Evolutionary conservation across 2,888 invertebrate species (phyloP), one percentile per base, ranked within the genome.

Genomic region (Entomobrya multifasciata): DNA sequence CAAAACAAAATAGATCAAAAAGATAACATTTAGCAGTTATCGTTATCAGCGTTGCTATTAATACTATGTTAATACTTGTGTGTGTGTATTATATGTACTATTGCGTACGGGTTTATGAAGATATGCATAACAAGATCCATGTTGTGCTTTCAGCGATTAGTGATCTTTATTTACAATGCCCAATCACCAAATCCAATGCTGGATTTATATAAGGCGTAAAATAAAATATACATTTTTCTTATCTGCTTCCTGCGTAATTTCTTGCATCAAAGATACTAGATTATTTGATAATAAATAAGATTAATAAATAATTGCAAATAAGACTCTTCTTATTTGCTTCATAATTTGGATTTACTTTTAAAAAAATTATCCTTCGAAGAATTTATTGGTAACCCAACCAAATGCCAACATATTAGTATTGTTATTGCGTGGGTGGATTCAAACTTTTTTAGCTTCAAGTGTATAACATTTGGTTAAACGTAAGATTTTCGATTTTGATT

Each of bases 1-100:
- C 55, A 67, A 67, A 49, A 67, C 36, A 80, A 52, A 67, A 44
- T 52, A 27, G 79, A 47, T 62, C 47, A 25, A 67, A 67, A 22
- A 13, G 49, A 67, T 52, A 67, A 36, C 41, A 80, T 36, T 67
- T 80, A 80, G 15, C 62, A 65, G 65, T 47, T 60, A 13, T 60
- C 27, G 36, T 79, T 79, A 78, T 20, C 60, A 41, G 10, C 49
- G 36, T 17, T 22, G 17, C 49, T 79, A 6, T n/a, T 49, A 49
- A 77, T 60, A 62, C 22, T 20, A 20, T 2, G 8, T 65, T 49
- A 47, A 41, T 47, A 22, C 25, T 74, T 5, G 5, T 25, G 30
- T 15, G 6, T n/a, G n/a, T n/a, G n/a, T n/a, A 49, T 15, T 49
- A 49, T 11, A 15, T 49, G n/a, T 49, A 49, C 49, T n/a, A 49